These are phyloP conservation scores for Caenorhabditis zanzibari DNA, from an alignment of 2,888 invertebrate genomes.

Conservation along the genomic window DNA sequence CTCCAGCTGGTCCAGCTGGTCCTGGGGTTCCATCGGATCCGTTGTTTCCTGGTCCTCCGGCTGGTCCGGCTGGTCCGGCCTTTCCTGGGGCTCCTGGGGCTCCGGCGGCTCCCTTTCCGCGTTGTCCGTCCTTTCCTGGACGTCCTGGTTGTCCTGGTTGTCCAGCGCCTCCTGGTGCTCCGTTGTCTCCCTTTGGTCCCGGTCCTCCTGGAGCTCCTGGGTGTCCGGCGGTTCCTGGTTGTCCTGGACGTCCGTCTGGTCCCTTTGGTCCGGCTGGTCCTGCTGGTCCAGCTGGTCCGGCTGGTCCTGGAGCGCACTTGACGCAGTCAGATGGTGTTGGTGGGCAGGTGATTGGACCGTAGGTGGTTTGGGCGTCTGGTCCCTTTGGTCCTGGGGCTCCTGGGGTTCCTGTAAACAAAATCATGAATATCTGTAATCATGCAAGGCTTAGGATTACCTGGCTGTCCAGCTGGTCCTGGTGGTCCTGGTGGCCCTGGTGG, in stretches of 20 bases:
- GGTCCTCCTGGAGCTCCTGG: constrained; percentile 73
- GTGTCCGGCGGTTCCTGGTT: constrained; percentile 74
- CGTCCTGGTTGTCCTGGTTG: constrained; percentile 71
- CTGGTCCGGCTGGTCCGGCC: constrained; percentile 70
- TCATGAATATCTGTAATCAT: not conserved
- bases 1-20: constrained; percentile 74
- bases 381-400: constrained; percentile 77
- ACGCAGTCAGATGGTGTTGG: constrained; percentile 72
- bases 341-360: constrained; percentile 77
- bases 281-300: constrained; percentile 78
- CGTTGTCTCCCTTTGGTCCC: constrained; percentile 77
- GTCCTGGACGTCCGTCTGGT: constrained; percentile 78
- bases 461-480: constrained; percentile 75
- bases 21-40: constrained; percentile 70
- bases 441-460: constrained; percentile 35
- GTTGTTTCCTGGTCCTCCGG: constrained; percentile 66
- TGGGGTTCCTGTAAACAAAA: constrained; percentile 68
- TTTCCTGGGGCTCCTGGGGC: constrained; percentile 74
- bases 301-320: constrained; percentile 78
- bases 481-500: constrained; percentile 78
- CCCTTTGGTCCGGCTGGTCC: constrained; percentile 77
- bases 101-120: constrained; percentile 72
- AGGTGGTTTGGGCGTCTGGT: constrained; percentile 72
- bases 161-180: constrained; percentile 77
- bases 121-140: constrained; percentile 76